Conservation (phyloP, 2,797 vertebrate genomes). For the Acipenser ruthenus region DNA sequence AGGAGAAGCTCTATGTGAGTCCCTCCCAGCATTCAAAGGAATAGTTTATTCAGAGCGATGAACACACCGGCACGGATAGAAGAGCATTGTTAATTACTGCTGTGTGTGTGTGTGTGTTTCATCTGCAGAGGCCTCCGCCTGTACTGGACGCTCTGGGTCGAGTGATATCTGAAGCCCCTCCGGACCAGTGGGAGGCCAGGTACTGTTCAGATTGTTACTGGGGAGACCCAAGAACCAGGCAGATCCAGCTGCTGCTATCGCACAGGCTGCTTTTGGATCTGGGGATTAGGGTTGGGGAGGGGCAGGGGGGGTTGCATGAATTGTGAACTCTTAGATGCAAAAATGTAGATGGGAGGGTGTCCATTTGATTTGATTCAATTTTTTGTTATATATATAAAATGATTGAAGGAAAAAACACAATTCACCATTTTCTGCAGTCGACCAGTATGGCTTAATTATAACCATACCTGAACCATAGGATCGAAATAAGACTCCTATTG, state of each 20-base stretch:
- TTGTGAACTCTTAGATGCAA: too few species aligned
- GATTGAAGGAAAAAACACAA: too few species aligned
- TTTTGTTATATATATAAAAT: background rate
- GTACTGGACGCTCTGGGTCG: conserved; percentile 89
- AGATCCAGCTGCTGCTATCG: too few species aligned
- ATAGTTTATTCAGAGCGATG: too few species aligned
- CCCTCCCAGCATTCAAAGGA: background rate
- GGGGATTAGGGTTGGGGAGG: background rate
- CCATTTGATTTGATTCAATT: background rate
- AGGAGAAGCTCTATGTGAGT: conserved; percentile 92
- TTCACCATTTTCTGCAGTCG: too few species aligned
- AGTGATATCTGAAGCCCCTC: conserved; percentile 90
- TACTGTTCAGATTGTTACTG: conserved; percentile 26
- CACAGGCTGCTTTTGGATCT: background rate
- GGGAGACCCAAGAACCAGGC: background rate
- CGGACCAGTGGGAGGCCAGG: conserved; percentile 98
- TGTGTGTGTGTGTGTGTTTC: too few species aligned
- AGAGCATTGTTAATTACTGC: too few species aligned
- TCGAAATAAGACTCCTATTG: too few species aligned
- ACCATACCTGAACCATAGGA: too few species aligned
- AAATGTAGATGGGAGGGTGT: background rate
- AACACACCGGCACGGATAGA: too few species aligned
- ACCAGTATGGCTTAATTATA: too few species aligned
- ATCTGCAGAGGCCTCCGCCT: conserved; percentile 79
- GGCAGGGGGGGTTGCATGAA: too few species aligned